Evolutionary conservation across 2,797 vertebrate species (phyloP), one percentile per base, ranked within the genome.

Genomic region (Danionella dracula): DNA sequence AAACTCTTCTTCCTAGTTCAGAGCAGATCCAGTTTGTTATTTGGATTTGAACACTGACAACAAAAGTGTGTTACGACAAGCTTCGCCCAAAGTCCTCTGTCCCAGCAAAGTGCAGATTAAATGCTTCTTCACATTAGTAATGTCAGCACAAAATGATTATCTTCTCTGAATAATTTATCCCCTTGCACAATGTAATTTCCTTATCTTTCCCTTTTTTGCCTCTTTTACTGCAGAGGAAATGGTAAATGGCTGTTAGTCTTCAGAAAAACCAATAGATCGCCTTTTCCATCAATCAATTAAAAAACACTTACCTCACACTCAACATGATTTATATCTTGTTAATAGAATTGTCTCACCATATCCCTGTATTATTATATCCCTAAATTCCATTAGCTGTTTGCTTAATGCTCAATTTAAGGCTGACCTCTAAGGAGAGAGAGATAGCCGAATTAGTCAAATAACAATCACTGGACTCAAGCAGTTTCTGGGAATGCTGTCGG

Each of bases 321-420:
- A 94, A 93, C 91, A 92, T 97, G 93, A 99, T 97, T 97, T 95
- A 97, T 95, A 96, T 94, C 94, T 96, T 93, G 93, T 97, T 99
- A 97, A 98, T 96, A 96, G 91, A 96, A 99, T 97, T 95, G 92
- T 96, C 94, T 95, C 93, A 93, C 93, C 93, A 94, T 96, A 94
- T 94, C 91, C 91, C 92, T 92, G 89, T 94, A 95, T 98, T 96
- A 96, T 95, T 96, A 95, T 93, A 90, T 87, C 55, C 88, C 87
- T 90, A 95, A 91, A 96, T 97, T 95, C 91, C 93, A 98, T 99
- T 97, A 98, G 94, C 92, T 89, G 82, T 93, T 95, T 89, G 73
- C 92, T 93, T 95, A 94, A 94, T 94, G 92, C 87, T 92, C 83
- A 84, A 90, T 93, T 93, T 92, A 88, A 91, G 88, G 85, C 85